Evolutionary conservation across 2,888 invertebrate genomes (phyloP).

Genomic region (Caenorhabditis japonica): DNA sequence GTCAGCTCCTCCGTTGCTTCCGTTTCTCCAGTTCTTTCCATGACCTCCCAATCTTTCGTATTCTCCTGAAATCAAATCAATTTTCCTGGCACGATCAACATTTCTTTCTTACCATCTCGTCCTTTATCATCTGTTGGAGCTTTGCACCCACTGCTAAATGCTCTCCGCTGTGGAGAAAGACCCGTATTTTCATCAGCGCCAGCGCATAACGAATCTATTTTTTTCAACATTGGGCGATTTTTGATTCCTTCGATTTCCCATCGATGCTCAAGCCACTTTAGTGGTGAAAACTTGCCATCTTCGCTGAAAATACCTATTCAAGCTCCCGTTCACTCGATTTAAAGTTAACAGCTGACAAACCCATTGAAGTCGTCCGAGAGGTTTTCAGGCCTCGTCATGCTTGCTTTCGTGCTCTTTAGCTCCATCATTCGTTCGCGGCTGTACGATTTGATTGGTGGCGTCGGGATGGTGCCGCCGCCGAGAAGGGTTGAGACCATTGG

Average conservation of each 20-base stretch:
- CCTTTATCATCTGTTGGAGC: conserved; percentile 65
- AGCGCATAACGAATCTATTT: conserved; percentile 57
- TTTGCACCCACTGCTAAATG: conserved; percentile 71
- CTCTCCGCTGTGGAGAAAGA: conserved; percentile 73
- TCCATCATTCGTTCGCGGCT: conserved; percentile 67
- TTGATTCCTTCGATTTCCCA: conserved; percentile 73
- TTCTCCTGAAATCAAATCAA: conserved; percentile 21
- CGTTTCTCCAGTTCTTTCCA: conserved; percentile 59
- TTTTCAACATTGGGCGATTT: conserved; percentile 60
- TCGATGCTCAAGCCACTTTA: conserved; percentile 70
- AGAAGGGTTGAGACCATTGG: conserved; percentile 59
- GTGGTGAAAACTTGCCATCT: conserved; percentile 71
- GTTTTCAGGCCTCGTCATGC: conserved; percentile 65
- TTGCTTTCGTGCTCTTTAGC: conserved; percentile 52
- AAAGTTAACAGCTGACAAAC: too few relatives aligned
- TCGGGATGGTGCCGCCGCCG: conserved; percentile 45
- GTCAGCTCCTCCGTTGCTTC: conserved; percentile 51
- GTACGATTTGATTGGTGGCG: conserved; percentile 46
- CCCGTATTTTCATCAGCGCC: conserved; percentile 64
- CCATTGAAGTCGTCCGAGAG: conserved; percentile 70
- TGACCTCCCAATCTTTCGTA: conserved; percentile 49
- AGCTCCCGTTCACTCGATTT: neutral
- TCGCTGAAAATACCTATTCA: conserved; percentile 60
- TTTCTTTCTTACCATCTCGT: conserved; percentile 39
- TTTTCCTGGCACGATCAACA: neutral